A percentile compares a stretch with the other conserved stretches of the same genome.
phyloP scores from a whole-genome alignment of 2,797 vertebrate genomes.

The Hypotaenidia philippensis region DNA sequence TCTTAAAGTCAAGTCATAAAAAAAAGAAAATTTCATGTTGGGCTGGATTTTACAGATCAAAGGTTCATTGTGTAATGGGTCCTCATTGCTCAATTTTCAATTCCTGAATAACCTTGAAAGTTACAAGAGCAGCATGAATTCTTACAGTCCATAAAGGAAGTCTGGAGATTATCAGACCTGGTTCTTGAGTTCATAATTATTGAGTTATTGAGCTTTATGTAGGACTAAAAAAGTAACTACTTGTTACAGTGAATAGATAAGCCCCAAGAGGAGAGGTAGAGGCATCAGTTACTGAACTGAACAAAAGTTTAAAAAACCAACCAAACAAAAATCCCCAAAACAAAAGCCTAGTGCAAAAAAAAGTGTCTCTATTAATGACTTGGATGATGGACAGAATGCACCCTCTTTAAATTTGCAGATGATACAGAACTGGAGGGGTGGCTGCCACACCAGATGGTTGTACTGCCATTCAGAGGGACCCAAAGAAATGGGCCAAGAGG shows the following conservation, averaged over 20 bases:
- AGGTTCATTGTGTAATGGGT: conserved; percentile 52
- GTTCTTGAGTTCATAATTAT: background rate
- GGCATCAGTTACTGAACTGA: background rate
- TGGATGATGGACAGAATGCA: background rate
- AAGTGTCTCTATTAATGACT: background rate
- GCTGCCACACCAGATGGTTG: background rate
- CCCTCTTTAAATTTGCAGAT: background rate
- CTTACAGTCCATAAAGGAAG: conserved; percentile 4
- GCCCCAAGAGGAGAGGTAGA: background rate
- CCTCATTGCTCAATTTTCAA: conserved; percentile 28
- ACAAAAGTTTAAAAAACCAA: background rate
- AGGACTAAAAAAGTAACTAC: background rate
- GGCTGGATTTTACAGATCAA: conserved; percentile 51
- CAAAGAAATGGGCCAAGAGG: background rate
- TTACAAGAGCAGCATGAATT: conserved; percentile 20
- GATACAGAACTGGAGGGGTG: background rate
- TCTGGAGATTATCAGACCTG: conserved; percentile 37
- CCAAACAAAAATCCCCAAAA: background rate
- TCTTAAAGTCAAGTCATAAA: conserved; percentile 42
- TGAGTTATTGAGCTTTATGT: background rate
- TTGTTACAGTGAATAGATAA: background rate
- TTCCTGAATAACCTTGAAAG: conserved; percentile 33
- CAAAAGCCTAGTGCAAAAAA: background rate
- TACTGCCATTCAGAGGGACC: background rate
- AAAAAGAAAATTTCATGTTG: conserved; percentile 35